Conservation (phyloP, 2,888 invertebrate species). For the Cistogaster globosa region DNA sequence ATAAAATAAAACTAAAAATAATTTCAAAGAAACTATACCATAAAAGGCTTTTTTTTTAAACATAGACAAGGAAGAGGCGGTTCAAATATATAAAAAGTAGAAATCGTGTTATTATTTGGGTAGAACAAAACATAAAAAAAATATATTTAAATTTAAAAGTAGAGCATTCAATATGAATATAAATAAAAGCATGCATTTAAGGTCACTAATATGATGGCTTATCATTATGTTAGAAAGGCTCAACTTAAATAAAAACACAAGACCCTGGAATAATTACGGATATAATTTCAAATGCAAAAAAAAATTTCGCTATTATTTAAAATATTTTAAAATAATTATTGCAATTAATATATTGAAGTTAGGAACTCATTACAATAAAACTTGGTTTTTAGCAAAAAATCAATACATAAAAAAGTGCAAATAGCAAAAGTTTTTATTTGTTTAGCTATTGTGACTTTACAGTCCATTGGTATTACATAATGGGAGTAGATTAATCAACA, state of each 20-base stretch:
- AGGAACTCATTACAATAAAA: too few species aligned
- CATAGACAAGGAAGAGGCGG: slow-evolving; percentile 35
- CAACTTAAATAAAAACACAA: not conserved
- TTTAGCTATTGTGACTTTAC: too few species aligned
- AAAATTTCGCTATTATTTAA: too few species aligned
- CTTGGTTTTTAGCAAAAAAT: too few species aligned
- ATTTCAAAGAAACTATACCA: slow-evolving; percentile 28
- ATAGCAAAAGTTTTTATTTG: too few species aligned
- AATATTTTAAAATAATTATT: too few species aligned
- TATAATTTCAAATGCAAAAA: not conserved
- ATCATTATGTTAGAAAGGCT: not conserved
- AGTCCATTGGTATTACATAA: too few species aligned
- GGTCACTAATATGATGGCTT: slow-evolving; percentile 2
- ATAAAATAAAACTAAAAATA: not conserved
- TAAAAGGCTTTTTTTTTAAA: slow-evolving; percentile 34
- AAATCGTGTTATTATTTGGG: slow-evolving; percentile 27
- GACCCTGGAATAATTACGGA: slow-evolving; percentile 17
- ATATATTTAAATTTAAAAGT: slow-evolving; percentile 16
- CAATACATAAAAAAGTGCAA: too few species aligned
- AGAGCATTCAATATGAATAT: slow-evolving; percentile 18
- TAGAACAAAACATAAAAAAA: slow-evolving; percentile 14
- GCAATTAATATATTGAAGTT: too few species aligned
- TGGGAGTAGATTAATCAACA: too few species aligned
- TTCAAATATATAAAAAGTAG: not conserved
- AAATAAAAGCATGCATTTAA: not conserved